Evolutionary conservation across 1,140 invertebrate genomes (phyloP), one percentile per base, ranked within the genome.

Genomic region (Ganaspis sp.): DNA sequence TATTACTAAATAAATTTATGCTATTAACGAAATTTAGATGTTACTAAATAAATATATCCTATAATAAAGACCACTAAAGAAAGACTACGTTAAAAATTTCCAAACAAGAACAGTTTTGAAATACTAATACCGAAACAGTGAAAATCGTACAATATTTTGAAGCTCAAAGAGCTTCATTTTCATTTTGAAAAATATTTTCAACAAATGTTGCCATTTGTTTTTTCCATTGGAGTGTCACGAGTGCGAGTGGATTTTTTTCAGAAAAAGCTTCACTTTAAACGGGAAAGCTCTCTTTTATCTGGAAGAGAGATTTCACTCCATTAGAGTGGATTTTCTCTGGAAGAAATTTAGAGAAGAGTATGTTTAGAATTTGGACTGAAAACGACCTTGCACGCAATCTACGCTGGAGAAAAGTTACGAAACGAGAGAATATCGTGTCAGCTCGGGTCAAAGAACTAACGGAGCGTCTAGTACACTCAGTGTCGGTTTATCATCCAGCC

Each of bases 311-410:
- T 49, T 49, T 49, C 45, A 49, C 45, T 49, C 45, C 45, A 49
- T 49, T 49, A 49, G 45, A 49, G 45, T 49, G 45, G 45, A 49
- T 49, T 49, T 49, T 49, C 45, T 4, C 15, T 49, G 45, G 17
- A 49, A 49, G 45, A 49, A 49, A 49, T 49, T 49, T 49, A n/a
- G 45, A 49, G 45, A 49, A 49, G 15, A 74, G 53, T 74, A 75
- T 53, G 54, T 21, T 64, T 58, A 26, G 53, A 40, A 78, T 42
- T 29, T 64, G 58, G 23, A 64, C 11, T 64, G 12, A 64, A 64
- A 64, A n/a, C 23, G 26, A 29, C 58, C 12, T 29, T 8, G 58
- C 58, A 64, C 58, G 58, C 58, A 64, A 64, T 64, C 58, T 26
- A 64, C 4, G 11, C 58, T n/a, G 9, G 38, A 12, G 58, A 64